Evolutionary conservation across 2,888 invertebrate species (phyloP).

Genomic region (Drosophila setosimentum): DNA sequence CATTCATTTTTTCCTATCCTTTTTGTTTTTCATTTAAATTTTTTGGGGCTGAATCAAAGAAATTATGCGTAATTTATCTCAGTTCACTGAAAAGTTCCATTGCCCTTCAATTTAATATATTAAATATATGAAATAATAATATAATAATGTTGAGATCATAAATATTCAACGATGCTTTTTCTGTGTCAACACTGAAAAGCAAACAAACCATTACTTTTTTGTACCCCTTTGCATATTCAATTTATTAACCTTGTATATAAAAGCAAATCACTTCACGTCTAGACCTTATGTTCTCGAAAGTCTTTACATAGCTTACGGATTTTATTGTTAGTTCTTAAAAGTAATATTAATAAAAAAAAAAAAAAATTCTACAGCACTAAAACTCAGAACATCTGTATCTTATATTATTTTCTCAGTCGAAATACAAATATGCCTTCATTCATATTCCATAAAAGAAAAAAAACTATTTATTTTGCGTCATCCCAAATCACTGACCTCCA

Average conservation of each 20-base stretch:
- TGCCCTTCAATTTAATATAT: slow-evolving; percentile 55
- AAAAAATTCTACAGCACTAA: background rate
- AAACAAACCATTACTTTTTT: background rate
- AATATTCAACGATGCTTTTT: background rate
- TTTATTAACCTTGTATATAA: background rate
- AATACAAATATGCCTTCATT: background rate
- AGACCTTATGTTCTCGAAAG: background rate
- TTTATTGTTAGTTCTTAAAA: background rate
- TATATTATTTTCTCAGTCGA: background rate
- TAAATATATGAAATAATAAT: no score
- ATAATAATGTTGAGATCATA: no score
- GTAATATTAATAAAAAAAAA: background rate
- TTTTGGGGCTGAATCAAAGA: slow-evolving; percentile 10
- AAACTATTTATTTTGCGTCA: background rate
- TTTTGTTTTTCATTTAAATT: slow-evolving; percentile 37
- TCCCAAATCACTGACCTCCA: slow-evolving; percentile 17
- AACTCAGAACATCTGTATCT: background rate
- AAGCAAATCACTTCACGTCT: background rate
- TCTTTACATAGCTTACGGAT: background rate
- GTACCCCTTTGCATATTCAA: background rate
- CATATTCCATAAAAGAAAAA: background rate
- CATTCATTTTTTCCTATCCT: slow-evolving; percentile 25
- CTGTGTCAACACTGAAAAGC: slow-evolving; percentile 2
- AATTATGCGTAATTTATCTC: slow-evolving; percentile 28
- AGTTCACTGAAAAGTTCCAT: slow-evolving; percentile 51